Percentiles rank a stretch among this genome's conserved stretches.
These are phyloP conservation scores for Remorina albescens DNA, from an alignment of 2,797 vertebrate genomes.

Conservation along the genomic window DNA sequence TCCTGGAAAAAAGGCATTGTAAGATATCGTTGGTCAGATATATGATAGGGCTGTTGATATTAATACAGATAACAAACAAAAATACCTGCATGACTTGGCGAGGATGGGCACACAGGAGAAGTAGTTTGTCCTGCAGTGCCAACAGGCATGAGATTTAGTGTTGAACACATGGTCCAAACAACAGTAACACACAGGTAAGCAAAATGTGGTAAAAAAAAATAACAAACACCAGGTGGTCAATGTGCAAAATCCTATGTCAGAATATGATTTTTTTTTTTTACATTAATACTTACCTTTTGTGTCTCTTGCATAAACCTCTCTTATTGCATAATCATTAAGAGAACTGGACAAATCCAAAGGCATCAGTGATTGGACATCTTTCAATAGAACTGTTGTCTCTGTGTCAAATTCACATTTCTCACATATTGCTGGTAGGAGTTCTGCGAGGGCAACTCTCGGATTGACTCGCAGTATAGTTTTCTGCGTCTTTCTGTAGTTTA, in stretches of 20 bases:
- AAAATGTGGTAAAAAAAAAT: neutral
- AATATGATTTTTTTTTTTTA: neutral
- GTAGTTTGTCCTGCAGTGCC: slow-evolving; percentile 58
- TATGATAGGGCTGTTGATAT: neutral
- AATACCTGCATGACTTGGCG: slow-evolving; percentile 77
- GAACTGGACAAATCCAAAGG: slow-evolving; percentile 89
- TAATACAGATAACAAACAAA: neutral
- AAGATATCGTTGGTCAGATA: neutral
- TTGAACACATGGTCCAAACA: neutral
- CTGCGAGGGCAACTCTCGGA: slow-evolving; percentile 88
- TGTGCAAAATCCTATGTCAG: neutral
- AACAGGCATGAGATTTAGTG: slow-evolving; percentile 41
- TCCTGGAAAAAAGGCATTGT: slow-evolving; percentile 46
- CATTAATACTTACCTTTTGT: slow-evolving; percentile 84
- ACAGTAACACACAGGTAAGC: slow-evolving; percentile 3
- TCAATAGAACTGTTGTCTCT: slow-evolving; percentile 88
- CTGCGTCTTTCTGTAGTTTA: slow-evolving; percentile 97
- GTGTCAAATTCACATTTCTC: slow-evolving; percentile 97
- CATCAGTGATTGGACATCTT: slow-evolving; percentile 88
- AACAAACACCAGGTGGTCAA: neutral
- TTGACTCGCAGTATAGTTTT: slow-evolving; percentile 95
- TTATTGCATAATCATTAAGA: slow-evolving; percentile 92
- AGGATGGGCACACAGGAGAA: slow-evolving; percentile 66
- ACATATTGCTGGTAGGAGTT: slow-evolving; percentile 89
- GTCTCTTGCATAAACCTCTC: slow-evolving; percentile 95